Base-by-base conservation (phyloP, 2,797 vertebrate genomes). In the Scarus forsteni region DNA sequence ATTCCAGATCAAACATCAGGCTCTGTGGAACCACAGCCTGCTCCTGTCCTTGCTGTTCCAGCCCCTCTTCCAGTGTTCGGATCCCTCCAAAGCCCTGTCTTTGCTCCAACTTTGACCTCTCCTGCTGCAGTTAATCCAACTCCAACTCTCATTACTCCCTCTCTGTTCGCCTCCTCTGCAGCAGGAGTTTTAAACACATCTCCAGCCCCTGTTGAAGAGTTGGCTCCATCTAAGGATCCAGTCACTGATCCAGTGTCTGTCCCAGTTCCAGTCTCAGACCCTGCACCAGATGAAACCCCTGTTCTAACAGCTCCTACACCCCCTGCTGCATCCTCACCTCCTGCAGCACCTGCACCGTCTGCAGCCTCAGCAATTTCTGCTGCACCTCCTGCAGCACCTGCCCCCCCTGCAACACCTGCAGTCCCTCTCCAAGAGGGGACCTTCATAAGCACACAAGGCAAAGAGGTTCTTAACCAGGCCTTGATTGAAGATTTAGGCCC, bases 401-500 rank as follows among this genome's bases (percentile, higher is more conserved):
- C n/a, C 3, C 13, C 44, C 27, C 27, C 27, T 27, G 27, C 27
- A 27, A 27, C 27, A 60, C 71, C 58, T 66, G 45, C 7, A 46
- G 55, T 46, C 48, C 60, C 66, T 45, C 43, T 61, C 18, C 79
- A 66, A 68, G 73, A 74, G 51, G 81, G 89, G 66, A 69, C 59
- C 44, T 38, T 82, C 0, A 8, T 58, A 59, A 85, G 78, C 19
- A 13, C 67, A 0, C 63, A 88, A 34, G 84, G 7, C 39, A 75
- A 60, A 12, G 84, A 81, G 18, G 36, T 18, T 40, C 48, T 59
- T 7, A 77, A 83, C 36, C 84, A 76, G 75, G 77, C 93, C 71
- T 56, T 89, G 67, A 93, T 95, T 50, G 92, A 94, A 66, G 94
- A 94, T 57, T 56, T 94, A 63, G 91, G 90, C 6, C 83, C 90